phyloP scores from a whole-genome alignment of 2,888 invertebrate species.

The Protodeltote pygarga region DNA sequence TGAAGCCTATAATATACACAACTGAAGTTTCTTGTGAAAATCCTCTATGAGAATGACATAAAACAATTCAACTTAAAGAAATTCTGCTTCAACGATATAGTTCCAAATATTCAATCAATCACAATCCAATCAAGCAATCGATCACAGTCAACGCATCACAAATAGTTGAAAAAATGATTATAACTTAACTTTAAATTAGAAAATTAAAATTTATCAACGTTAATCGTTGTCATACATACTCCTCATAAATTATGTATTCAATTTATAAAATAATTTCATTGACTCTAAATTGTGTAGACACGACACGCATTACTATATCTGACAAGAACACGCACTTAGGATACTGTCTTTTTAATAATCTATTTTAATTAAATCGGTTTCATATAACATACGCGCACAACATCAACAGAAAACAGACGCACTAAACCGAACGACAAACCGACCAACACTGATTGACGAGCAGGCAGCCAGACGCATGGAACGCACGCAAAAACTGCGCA shows the following conservation, averaged over 20 bases:
- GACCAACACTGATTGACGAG: conserved; percentile 54
- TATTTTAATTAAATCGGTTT: conserved; percentile 4
- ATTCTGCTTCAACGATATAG: too few species aligned
- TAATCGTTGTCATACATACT: conserved; percentile 16
- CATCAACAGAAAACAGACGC: conserved; percentile 33
- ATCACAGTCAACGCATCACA: conserved; percentile 18
- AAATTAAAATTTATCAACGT: conserved; percentile 12
- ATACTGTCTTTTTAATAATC: background rate
- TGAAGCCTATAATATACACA: too few species aligned
- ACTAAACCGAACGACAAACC: conserved; percentile 54
- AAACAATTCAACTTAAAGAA: too few species aligned
- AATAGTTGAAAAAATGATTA: too few species aligned
- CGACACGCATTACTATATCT: conserved; percentile 3
- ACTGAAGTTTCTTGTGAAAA: too few species aligned
- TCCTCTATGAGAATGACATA: too few species aligned
- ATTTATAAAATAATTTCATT: too few species aligned
- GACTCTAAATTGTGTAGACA: too few species aligned
- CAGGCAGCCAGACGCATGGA: conserved; percentile 44
- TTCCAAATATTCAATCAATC: too few species aligned
- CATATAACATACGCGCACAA: conserved; percentile 12
- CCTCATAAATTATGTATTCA: too few species aligned
- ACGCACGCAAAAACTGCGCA: conserved; percentile 47
- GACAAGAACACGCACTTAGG: conserved; percentile 5
- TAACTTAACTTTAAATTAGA: conserved; percentile 19
- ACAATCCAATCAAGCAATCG: conserved; percentile 6